Evolutionary conservation across 2,113 vertebrate species (phyloP), one percentile per base, ranked within the genome.

Genomic region (Alaudala cheleensis): DNA sequence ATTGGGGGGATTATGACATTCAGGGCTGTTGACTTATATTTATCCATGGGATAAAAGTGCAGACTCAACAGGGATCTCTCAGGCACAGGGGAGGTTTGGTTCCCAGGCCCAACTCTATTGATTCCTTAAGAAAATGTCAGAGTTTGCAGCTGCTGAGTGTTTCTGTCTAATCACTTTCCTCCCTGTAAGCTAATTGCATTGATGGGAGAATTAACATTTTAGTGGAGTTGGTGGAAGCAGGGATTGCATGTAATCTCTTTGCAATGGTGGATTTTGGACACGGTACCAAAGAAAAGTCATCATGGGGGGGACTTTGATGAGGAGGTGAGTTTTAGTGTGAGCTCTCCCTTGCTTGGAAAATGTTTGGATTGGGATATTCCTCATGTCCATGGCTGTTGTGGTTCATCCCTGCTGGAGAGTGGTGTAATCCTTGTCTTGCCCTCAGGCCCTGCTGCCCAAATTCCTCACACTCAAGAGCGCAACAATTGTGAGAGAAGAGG

Each of bases 11-110:
- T 97, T 92, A 81, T 72, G 77, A 50, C 73, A 80, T 94, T 96
- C 70, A 84, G 58, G 94, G 96, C 62, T 70, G 74, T 71, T 94
- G 94, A 91, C 69, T 92, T 81, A 33, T 11, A 33, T 91, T 96
- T 92, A 83, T 96, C 83, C 82, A 6, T 26, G 53, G 93, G 97
- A 92, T 94, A 65, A 78, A 95, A 91, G 65, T 76, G 37, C 94
- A 95, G 89, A 97, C 91, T 96, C 83, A 95, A 92, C 71, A 86
- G 82, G 50, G 71, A 64, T 87, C 76, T 71, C 71, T 84, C 17
- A 45, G 82, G 66, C 81, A 61, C 33, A 17, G 74, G 81, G 76
- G 79, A 71, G 64, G 34, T 51, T 94, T 62, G 78, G 51, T 96
- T 95, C 96, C 64, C 88, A 95, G 86, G 70, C 87, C 29, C 22